Conservation (phyloP, 2,888 invertebrate species). For the Neria commutata region DNA sequence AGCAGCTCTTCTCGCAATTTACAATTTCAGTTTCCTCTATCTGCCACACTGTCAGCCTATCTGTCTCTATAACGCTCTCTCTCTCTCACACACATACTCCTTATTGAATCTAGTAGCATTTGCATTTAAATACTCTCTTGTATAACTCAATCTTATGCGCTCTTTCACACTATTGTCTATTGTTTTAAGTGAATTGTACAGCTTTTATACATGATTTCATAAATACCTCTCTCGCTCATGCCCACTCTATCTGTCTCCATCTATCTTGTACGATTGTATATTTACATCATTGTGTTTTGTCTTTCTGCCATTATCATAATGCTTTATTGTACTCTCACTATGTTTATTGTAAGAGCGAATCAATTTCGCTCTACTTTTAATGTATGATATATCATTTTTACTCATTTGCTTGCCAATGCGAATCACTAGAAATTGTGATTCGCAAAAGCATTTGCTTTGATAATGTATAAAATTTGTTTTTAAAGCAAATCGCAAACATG, state of each 20-base stretch:
- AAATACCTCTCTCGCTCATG: slow-evolving; percentile 30
- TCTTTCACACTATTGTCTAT: no score
- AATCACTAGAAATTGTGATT: not conserved
- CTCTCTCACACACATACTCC: not conserved
- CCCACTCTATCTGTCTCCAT: slow-evolving; percentile 31
- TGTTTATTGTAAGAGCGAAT: slow-evolving; percentile 24
- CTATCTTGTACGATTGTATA: slow-evolving; percentile 49
- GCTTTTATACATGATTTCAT: slow-evolving; percentile 35
- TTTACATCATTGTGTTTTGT: slow-evolving; percentile 38
- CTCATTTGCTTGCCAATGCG: not conserved
- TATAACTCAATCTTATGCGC: no score
- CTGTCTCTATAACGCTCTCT: slow-evolving; percentile 10
- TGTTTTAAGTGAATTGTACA: slow-evolving; percentile 18
- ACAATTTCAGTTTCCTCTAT: slow-evolving; percentile 8
- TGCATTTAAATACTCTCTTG: not conserved
- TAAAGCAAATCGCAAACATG: slow-evolving; percentile 39
- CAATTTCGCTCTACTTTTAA: slow-evolving; percentile 49
- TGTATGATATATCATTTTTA: slow-evolving; percentile 43
- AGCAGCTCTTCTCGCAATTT: not conserved
- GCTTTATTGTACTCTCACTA: slow-evolving; percentile 25
- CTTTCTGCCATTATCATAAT: slow-evolving; percentile 18
- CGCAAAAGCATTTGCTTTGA: slow-evolving; percentile 26
- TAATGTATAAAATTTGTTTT: slow-evolving; percentile 35
- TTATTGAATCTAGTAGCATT: not conserved
- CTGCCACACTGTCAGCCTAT: slow-evolving; percentile 7